Percentiles rank a stretch among this genome's conserved stretches.
phyloP scores from a whole-genome alignment of 1,140 invertebrate genomes.

The Drosophila tropicalis region DNA sequence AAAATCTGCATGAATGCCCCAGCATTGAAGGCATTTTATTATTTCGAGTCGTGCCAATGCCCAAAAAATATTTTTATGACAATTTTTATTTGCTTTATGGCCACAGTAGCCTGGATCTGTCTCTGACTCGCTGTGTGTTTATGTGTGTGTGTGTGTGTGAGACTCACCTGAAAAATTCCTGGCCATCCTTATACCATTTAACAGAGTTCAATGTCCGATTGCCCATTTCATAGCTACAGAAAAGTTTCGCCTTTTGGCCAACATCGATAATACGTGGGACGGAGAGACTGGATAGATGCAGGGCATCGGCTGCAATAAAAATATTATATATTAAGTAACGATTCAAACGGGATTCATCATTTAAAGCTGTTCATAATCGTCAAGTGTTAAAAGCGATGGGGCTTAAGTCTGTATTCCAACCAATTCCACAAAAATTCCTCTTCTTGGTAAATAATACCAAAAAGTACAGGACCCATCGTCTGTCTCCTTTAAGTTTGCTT shows the following conservation, averaged over 20 bases:
- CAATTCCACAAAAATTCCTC: background rate
- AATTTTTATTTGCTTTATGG: slow-evolving; percentile 67
- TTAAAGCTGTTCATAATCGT: background rate
- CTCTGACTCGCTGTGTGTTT: background rate
- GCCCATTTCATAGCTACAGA: slow-evolving; percentile 86
- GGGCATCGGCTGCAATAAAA: slow-evolving; percentile 54
- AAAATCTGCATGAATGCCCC: slow-evolving; percentile 80
- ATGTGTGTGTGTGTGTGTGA: background rate
- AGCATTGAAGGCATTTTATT: slow-evolving; percentile 63
- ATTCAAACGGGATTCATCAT: slow-evolving; percentile 10
- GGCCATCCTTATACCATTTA: slow-evolving; percentile 91
- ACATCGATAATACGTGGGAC: slow-evolving; percentile 84
- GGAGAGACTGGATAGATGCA: slow-evolving; percentile 77
- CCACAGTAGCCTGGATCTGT: slow-evolving; percentile 33
- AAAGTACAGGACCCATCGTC: background rate
- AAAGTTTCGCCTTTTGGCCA: slow-evolving; percentile 84
- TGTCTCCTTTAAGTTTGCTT: slow-evolving; percentile 4
- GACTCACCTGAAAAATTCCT: slow-evolving; percentile 89
- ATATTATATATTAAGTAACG: slow-evolving; percentile 11
- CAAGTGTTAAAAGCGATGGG: background rate
- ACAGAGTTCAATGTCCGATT: slow-evolving; percentile 89
- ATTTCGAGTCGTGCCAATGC: slow-evolving; percentile 63
- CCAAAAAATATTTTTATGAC: slow-evolving; percentile 73
- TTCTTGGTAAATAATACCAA: background rate
- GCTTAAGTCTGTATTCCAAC: background rate